Percentiles rank a stretch among this genome's conserved stretches.
Evolutionary conservation across 2,888 invertebrate genomes (phyloP).

Genomic region (Caenorhabditis virilis): DNA sequence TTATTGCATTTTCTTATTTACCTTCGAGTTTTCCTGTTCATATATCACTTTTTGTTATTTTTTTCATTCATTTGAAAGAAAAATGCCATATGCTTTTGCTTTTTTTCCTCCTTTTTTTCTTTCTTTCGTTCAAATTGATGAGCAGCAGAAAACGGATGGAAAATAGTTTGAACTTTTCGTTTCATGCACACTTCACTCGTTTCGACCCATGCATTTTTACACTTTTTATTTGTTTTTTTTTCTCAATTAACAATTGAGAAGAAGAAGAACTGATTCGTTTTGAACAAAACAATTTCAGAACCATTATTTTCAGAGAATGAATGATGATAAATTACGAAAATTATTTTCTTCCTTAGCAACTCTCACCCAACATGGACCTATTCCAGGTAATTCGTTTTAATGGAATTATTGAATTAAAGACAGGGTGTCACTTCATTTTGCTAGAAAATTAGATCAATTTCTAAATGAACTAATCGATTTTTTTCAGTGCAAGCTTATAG

Average conservation of each 20-base stretch:
- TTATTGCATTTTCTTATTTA: too few species aligned
- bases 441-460: not conserved
- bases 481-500: constrained; percentile 54
- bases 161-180: too few species aligned
- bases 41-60: too few species aligned
- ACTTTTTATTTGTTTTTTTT: too few species aligned
- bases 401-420: not conserved
- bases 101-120: too few species aligned
- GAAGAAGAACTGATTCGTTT: not conserved
- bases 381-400: constrained; percentile 40
- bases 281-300: not conserved
- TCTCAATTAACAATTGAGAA: not conserved
- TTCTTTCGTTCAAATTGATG: too few species aligned
- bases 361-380: constrained; percentile 47
- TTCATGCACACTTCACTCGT: too few species aligned
- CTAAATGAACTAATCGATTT: not conserved
- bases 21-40: too few species aligned
- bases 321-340: constrained; percentile 46
- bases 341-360: constrained; percentile 48
- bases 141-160: too few species aligned
- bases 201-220: too few species aligned
- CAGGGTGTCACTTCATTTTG: not conserved
- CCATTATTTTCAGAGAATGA: constrained; percentile 24
- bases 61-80: too few species aligned
- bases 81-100: too few species aligned